Evolutionary conservation across 2,888 invertebrate species (phyloP).

Genomic region (Lagria hirta): DNA sequence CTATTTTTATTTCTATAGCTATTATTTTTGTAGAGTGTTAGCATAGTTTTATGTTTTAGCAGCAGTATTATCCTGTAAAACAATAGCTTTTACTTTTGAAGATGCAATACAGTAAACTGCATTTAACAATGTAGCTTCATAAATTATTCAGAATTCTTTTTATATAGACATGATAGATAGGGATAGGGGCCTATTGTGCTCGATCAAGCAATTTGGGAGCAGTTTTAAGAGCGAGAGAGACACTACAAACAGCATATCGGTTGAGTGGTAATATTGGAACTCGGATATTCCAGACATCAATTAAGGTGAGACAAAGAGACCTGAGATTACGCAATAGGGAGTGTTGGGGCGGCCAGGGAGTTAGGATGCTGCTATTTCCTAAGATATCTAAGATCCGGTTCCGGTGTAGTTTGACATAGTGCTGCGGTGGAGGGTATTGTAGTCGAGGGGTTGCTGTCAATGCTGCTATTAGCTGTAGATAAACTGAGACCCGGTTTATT

Average conservation of each 20-base stretch:
- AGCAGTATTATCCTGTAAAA: no score
- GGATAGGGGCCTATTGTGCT: slow-evolving; percentile 20
- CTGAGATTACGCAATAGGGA: slow-evolving; percentile 24
- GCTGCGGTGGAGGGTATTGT: slow-evolving; percentile 22
- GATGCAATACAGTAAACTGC: no score
- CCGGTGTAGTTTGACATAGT: slow-evolving; percentile 26
- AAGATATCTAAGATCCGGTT: slow-evolving; percentile 29
- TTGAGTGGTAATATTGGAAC: slow-evolving; percentile 21
- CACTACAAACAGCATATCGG: slow-evolving; percentile 18
- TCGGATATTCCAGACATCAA: slow-evolving; percentile 25
- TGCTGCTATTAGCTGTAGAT: slow-evolving; percentile 26
- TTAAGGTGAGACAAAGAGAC: slow-evolving; percentile 27
- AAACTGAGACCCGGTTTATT: slow-evolving; percentile 25
- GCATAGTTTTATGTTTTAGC: no score
- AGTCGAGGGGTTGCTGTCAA: slow-evolving; percentile 21
- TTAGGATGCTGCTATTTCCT: slow-evolving; percentile 24
- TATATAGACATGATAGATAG: slow-evolving; percentile 15
- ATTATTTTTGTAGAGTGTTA: no score
- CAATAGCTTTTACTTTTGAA: no score
- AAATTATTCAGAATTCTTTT: neutral
- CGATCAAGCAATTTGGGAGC: slow-evolving; percentile 15
- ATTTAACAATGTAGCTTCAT: neutral
- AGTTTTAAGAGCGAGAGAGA: slow-evolving; percentile 11
- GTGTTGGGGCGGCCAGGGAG: slow-evolving; percentile 6
- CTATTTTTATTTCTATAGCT: no score